These are phyloP conservation scores for Zalophus californianus DNA, from an alignment of 2,797 vertebrate genomes.

Conservation along the genomic window DNA sequence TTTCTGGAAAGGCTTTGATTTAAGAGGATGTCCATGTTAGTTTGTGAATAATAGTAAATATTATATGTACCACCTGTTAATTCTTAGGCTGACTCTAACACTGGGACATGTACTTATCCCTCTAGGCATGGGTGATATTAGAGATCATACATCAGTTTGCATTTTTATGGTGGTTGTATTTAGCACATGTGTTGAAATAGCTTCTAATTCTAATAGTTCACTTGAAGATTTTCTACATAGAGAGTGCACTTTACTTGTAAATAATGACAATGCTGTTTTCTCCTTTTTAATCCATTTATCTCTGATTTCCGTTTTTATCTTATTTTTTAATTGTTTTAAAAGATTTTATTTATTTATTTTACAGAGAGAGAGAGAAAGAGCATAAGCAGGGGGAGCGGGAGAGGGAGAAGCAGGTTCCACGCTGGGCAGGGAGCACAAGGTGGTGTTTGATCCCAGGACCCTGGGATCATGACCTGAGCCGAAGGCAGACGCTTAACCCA, in stretches of 20 bases:
- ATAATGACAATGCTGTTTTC: background rate
- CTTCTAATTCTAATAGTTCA: background rate
- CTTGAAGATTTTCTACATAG: background rate
- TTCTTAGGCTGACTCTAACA: background rate
- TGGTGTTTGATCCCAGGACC: background rate
- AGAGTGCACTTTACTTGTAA: background rate
- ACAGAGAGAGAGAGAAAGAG: background rate
- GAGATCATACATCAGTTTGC: background rate
- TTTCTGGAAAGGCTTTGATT: conserved; percentile 36
- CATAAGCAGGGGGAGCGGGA: background rate
- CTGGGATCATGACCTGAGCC: background rate
- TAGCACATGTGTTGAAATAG: conserved; percentile 32
- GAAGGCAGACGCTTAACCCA: background rate
- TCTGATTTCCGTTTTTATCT: conserved; percentile 14
- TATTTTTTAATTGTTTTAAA: background rate
- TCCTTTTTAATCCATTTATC: background rate
- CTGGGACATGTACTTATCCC: background rate
- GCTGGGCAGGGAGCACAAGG: background rate
- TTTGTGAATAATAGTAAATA: background rate
- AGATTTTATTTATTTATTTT: background rate
- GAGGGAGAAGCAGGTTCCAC: background rate
- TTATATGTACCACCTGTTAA: background rate
- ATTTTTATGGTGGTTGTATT: background rate
- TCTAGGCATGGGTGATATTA: background rate
- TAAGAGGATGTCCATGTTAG: background rate